These are phyloP conservation scores for Tribolium castaneum DNA, from an alignment of 1,140 invertebrate genomes.

Conservation along the genomic window DNA sequence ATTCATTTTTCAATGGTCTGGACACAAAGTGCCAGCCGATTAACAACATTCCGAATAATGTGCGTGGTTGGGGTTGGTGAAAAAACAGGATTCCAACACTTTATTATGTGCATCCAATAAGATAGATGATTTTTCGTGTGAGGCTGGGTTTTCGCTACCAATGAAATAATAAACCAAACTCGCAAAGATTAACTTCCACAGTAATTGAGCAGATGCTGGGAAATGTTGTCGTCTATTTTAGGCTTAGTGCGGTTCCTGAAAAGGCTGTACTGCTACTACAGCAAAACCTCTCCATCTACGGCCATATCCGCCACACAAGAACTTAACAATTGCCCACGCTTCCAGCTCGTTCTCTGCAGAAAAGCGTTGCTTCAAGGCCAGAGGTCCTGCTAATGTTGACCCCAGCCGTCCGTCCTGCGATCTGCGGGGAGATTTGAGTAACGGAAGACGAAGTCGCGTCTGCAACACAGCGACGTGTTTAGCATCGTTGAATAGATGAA, in stretches of 20 bases:
- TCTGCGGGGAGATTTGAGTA: conserved; percentile 17
- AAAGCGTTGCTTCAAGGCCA: conserved; percentile 35
- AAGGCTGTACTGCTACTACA: neutral
- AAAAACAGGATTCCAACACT: too few relatives aligned
- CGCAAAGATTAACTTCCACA: neutral
- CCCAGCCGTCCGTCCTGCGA: neutral
- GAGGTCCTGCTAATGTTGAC: conserved; percentile 41
- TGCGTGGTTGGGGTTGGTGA: too few relatives aligned
- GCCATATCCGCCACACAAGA: conserved; percentile 10
- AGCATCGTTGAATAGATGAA: neutral
- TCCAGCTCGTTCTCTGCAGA: neutral
- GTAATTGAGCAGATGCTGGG: too few relatives aligned
- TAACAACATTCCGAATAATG: too few relatives aligned
- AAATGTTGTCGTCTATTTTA: neutral
- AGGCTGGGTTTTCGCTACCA: too few relatives aligned
- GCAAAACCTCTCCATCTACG: conserved; percentile 17
- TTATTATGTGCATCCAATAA: too few relatives aligned
- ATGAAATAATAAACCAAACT: neutral
- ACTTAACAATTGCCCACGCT: neutral
- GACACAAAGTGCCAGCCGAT: neutral
- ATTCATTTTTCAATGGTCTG: conserved; percentile 4
- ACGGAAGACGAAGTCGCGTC: conserved; percentile 38
- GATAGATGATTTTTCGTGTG: too few relatives aligned
- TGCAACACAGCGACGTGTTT: conserved; percentile 10
- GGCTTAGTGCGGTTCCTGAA: neutral